Base-by-base conservation (phyloP, 2,113 vertebrate species). In the Heteronetta atricapilla region DNA sequence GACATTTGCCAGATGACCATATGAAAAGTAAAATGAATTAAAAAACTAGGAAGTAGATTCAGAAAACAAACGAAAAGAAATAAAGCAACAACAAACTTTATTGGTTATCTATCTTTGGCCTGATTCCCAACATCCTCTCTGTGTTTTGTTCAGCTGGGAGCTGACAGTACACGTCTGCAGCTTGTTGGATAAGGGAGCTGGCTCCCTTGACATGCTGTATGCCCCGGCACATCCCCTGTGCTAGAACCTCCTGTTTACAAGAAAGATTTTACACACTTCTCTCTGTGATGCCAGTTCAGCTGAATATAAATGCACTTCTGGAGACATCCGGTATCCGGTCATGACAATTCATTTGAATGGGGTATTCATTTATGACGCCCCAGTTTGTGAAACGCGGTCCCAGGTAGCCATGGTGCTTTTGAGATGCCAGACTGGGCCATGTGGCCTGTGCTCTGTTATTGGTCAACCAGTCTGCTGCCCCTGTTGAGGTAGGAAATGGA, bases 21-120 rank as follows among this genome's bases (percentile, higher is more conserved):
- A 84, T 75, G 48, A 84, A 81, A 82, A 87, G 33, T 58, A 76
- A 96, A 91, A 64, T 48, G 93, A 80, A 93, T 88, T 36, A 85
- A 77, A 55, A 74, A 83, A 83, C 40, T 66, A 77, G 48, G 48
- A 82, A 55, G 55, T 16, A 82, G 70, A 53, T 62, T 66, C 40
- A 80, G 29, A 78, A 90, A 74, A 70, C 23, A 86, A 93, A 69
- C 20, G 78, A 64, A 84, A 85, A n/a, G 22, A 46, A 83, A 70
- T 6, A 44, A 17, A 73, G 31, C 20, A 77, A 78, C 33, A 13
- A 26, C 36, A 72, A 67, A 38, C 4, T 67, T 67, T 26, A 70
- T 23, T 38, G 10, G 15, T 33, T 91, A 3, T 13, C 55, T 74
- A 22, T 42, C 38, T 88, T 70, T 68, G 79, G 52, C 50, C 33